Evolutionary conservation across 2,797 vertebrate species (phyloP), one percentile per base, ranked within the genome.

Genomic region (Tapera naevia): DNA sequence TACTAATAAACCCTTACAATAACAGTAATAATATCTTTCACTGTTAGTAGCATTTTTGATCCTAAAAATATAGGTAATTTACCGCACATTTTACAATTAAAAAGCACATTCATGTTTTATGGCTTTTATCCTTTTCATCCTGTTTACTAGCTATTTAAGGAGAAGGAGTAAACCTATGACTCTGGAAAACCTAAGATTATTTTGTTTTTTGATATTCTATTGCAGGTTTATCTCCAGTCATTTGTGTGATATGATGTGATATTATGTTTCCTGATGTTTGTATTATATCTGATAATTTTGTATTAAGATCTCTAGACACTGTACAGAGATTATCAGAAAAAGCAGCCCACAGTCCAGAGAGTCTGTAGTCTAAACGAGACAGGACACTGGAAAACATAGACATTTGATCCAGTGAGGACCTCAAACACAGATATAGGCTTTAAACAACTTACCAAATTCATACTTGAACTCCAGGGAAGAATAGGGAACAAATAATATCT

Each of bases 1-100:
- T 90, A 21, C 66, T 53, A 91, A 81, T 94, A 87, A 93, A 96
- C 88, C 39, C 39, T 69, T 75, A 79, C 37, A 35, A 74, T 78
- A 91, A 72, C 50, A 71, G 57, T 50, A 94, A 86, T 69, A 89
- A 65, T 75, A 89, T 66, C 24, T 90, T 95, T 88, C 35, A 81
- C 79, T 96, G 92, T 94, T 93, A 91, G 79, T 43, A 70, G 16
- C 0, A 0, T 45, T 62, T 91, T 94, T 91, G 62, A 94, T 95
- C 70, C 73, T 93, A 37, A 85, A 92, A n/a, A 15, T 25, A 9
- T n/a, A 86, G 27, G 72, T 66, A 7, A 0, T 88, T 94, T 80
- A 67, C 43, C 90, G 43, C 37, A 72, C 72, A 33, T 79, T 94
- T 93, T 88, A 62, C n/a, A 79, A 53, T 84, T 91, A 79, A 93